These are phyloP conservation scores for Ptychadena robeensis DNA, from an alignment of 2,797 vertebrate species.

Conservation along the genomic window DNA sequence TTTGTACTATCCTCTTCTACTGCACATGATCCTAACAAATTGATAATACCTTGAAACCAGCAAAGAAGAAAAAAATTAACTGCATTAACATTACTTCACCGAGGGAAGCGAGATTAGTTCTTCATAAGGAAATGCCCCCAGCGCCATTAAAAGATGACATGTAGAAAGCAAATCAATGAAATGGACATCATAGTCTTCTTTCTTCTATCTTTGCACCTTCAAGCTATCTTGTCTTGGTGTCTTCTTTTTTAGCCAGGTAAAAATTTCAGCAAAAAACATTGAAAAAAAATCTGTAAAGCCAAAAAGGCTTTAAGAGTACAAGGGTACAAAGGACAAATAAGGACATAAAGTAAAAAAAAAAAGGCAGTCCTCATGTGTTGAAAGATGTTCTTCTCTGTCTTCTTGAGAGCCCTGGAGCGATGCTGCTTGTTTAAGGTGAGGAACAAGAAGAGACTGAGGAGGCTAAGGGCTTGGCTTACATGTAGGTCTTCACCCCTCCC, in stretches of 20 bases:
- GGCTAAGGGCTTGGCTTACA: constrained; percentile 88
- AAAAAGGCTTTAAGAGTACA: constrained; percentile 14
- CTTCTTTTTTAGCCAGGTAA: constrained; percentile 7
- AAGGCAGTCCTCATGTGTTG: constrained; percentile 58
- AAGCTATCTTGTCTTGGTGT: constrained; percentile 55
- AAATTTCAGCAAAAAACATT: not conserved
- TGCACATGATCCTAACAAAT: constrained; percentile 11
- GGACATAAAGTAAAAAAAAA: constrained; percentile 20
- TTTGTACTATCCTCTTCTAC: constrained; percentile 12
- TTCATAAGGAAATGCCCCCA: constrained; percentile 74
- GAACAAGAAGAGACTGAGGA: constrained; percentile 85
- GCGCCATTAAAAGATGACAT: constrained; percentile 64
- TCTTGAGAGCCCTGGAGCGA: constrained; percentile 67
- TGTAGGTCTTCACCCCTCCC: constrained; percentile 79
- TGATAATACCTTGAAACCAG: constrained; percentile 62
- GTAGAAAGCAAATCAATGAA: constrained; percentile 60
- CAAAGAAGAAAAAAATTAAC: constrained; percentile 24
- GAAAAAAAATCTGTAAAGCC: constrained; percentile 53
- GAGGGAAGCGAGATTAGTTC: constrained; percentile 73
- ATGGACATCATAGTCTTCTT: constrained; percentile 51
- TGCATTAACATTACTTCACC: constrained; percentile 62
- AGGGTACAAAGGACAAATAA: constrained; percentile 22
- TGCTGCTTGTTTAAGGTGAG: constrained; percentile 82
- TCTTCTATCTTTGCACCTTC: constrained; percentile 75
- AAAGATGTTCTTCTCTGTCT: constrained; percentile 41